Conservation (phyloP, 2,797 vertebrate species). For the Leucoraja ocellata region DNA sequence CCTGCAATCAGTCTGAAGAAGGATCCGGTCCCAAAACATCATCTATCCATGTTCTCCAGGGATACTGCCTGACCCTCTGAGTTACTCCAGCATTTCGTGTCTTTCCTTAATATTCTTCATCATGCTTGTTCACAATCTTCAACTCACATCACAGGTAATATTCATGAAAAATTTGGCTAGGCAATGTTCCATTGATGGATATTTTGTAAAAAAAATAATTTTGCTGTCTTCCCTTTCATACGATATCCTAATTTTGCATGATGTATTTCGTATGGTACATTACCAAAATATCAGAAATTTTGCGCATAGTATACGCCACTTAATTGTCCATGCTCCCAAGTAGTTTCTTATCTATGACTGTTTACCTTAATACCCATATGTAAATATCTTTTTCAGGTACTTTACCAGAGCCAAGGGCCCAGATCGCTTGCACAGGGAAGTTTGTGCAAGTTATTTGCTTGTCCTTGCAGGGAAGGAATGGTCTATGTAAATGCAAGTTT, state of each 20-base stretch:
- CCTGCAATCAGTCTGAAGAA: no score
- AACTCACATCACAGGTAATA: no score
- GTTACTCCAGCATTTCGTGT: no score
- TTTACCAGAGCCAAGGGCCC: not conserved
- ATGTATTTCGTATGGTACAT: not conserved
- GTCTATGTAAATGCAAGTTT: no score
- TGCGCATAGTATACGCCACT: not conserved
- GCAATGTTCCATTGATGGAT: no score
- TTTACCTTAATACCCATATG: not conserved
- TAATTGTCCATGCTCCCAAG: not conserved
- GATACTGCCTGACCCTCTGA: no score
- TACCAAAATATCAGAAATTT: not conserved
- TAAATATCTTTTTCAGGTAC: not conserved
- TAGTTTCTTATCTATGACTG: not conserved
- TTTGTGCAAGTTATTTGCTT: not conserved
- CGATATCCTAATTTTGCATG: not conserved
- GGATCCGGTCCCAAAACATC: no score
- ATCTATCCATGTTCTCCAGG: no score
- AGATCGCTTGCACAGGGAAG: not conserved
- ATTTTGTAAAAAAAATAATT: no score
- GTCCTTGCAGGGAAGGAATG: not conserved
- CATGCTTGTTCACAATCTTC: no score
- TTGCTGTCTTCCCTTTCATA: not conserved
- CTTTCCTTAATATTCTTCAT: no score
- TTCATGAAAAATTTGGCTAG: no score